Conservation (phyloP, 2,888 invertebrate genomes). For the Adineta ricciae region DNA sequence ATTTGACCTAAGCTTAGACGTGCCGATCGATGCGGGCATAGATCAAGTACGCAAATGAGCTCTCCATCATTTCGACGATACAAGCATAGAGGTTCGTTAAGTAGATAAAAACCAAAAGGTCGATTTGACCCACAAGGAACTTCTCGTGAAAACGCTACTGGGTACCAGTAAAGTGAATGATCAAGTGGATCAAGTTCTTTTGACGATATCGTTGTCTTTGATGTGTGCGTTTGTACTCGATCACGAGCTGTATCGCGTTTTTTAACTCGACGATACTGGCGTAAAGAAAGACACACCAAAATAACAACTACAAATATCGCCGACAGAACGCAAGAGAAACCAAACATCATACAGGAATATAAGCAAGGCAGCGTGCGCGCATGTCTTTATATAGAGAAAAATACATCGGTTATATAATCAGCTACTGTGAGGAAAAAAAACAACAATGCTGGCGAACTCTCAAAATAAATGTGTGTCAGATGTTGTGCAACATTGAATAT, state of each 20-base stretch:
- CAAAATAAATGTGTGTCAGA: too few relatives aligned
- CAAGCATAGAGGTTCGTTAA: background rate
- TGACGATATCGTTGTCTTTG: background rate
- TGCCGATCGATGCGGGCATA: background rate
- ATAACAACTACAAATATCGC: background rate
- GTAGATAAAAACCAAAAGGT: background rate
- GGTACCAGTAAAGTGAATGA: constrained; percentile 8
- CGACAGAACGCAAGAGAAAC: too few relatives aligned
- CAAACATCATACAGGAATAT: too few relatives aligned
- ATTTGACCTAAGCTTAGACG: constrained; percentile 2
- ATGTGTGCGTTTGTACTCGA: background rate
- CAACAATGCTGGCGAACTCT: too few relatives aligned
- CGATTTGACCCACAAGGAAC: background rate
- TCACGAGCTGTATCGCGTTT: background rate
- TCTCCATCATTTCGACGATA: background rate
- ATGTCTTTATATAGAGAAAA: too few relatives aligned
- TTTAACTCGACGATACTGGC: background rate
- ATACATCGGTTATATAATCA: too few relatives aligned
- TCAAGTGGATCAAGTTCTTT: background rate
- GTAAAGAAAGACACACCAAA: background rate
- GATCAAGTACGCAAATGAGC: background rate
- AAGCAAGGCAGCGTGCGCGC: too few relatives aligned
- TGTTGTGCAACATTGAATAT: too few relatives aligned
- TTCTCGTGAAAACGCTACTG: background rate
- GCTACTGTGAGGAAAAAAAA: too few relatives aligned